These are phyloP conservation scores for Sapayoa aenigma DNA, from an alignment of 2,113 vertebrate genomes.

Conservation along the genomic window DNA sequence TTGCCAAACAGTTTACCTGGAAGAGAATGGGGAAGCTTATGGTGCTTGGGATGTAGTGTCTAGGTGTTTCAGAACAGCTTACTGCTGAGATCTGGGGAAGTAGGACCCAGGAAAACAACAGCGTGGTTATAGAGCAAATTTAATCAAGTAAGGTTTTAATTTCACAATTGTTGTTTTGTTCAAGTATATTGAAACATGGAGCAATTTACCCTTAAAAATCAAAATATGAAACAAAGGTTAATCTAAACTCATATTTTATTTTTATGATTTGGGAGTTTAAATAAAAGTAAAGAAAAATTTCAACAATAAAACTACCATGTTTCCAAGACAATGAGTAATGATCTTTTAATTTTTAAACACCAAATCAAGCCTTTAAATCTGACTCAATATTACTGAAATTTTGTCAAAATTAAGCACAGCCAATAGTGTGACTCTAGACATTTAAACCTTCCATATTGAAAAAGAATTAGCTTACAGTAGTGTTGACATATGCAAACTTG, in stretches of 20 bases:
- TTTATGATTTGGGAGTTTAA: background rate
- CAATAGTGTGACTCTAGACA: background rate
- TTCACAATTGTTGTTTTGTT: background rate
- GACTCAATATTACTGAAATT: background rate
- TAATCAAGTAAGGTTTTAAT: background rate
- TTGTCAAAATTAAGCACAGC: background rate
- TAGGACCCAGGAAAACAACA: background rate
- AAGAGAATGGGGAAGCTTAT: background rate
- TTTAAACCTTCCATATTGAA: background rate
- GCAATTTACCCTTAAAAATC: background rate
- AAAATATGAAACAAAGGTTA: background rate
- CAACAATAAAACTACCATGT: background rate
- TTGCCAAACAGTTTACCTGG: background rate
- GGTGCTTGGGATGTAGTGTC: background rate
- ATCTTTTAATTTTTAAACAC: background rate
- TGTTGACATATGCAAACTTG: background rate
- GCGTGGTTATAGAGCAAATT: background rate
- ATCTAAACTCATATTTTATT: background rate
- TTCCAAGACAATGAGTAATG: background rate
- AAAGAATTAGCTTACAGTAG: background rate
- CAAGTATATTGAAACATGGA: background rate
- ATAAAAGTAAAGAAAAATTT: background rate
- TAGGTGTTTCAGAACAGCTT: background rate
- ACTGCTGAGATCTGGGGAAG: background rate
- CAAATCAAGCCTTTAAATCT: background rate